A percentile compares a stretch with the other conserved stretches of the same genome.
Evolutionary conservation across 2,888 invertebrate species (phyloP).

Genomic region (Apodemia hepburni): DNA sequence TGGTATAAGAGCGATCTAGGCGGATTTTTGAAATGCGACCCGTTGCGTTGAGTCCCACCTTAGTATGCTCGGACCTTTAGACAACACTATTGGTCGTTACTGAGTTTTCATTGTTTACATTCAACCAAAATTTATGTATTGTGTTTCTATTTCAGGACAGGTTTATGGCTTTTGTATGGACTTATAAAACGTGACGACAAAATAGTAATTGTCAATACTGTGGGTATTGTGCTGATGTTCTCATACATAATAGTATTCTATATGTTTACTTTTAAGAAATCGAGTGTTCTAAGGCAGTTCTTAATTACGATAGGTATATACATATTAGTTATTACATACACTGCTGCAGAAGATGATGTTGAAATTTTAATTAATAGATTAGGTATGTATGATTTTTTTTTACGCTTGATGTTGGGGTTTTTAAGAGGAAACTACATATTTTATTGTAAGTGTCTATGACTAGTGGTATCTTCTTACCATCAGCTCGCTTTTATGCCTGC

Average conservation of each 20-base stretch:
- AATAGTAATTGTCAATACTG: conserved; percentile 86
- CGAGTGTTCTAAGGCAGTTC: conserved; percentile 82
- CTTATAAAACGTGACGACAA: conserved; percentile 85
- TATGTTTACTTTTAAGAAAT: conserved; percentile 86
- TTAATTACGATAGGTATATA: conserved; percentile 73
- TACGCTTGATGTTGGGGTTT: too few relatives aligned
- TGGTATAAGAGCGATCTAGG: too few relatives aligned
- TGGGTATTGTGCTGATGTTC: conserved; percentile 86
- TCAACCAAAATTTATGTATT: too few relatives aligned
- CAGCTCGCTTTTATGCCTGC: too few relatives aligned
- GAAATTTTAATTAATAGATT: conserved; percentile 78
- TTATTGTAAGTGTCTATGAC: too few relatives aligned
- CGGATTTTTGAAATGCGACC: too few relatives aligned
- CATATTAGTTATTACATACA: conserved; percentile 78
- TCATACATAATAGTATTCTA: conserved; percentile 86
- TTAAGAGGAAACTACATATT: too few relatives aligned
- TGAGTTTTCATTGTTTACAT: too few relatives aligned
- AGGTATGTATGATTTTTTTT: conserved; percentile 67
- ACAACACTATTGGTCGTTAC: too few relatives aligned
- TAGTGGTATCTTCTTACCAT: too few relatives aligned
- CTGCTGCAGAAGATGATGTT: conserved; percentile 75
- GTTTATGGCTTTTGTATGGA: conserved; percentile 91
- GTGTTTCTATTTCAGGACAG: conserved; percentile 79
- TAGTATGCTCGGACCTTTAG: too few relatives aligned
- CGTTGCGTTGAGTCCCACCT: too few relatives aligned